Percentiles rank a stretch among this genome's conserved stretches.
Evolutionary conservation across 2,888 invertebrate genomes (phyloP).

Genomic region (Ochropleura plecta): DNA sequence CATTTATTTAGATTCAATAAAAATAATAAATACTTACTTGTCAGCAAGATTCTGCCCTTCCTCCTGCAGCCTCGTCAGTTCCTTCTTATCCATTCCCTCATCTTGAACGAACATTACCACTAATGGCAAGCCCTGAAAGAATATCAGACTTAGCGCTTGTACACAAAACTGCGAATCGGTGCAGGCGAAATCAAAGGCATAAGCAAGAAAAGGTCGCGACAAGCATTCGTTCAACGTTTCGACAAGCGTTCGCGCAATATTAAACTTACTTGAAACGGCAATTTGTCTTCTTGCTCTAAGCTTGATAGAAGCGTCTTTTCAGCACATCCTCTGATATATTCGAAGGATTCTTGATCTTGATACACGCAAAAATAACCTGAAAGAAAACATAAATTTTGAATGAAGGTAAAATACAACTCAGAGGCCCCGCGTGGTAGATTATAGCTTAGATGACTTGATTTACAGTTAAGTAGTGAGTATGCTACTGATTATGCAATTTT

Average conservation of each 20-base stretch:
- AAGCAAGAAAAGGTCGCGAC: no score
- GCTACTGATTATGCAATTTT: no score
- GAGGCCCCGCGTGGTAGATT: no score
- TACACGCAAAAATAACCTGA: conserved; percentile 96
- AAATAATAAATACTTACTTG: conserved; percentile 90
- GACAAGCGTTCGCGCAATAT: no score
- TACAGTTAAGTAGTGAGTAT: no score
- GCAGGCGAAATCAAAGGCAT: no score
- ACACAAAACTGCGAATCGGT: no score
- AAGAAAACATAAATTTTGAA: conserved; percentile 10
- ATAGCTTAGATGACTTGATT: no score
- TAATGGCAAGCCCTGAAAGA: conserved; percentile 92
- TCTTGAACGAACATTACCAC: conserved; percentile 98
- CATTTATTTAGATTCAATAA: no score
- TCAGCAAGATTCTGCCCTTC: conserved; percentile 97
- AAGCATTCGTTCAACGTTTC: no score
- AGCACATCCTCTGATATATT: conserved; percentile 97
- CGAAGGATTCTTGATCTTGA: conserved; percentile 97
- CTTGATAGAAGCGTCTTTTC: conserved; percentile 97
- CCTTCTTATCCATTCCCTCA: conserved; percentile 95
- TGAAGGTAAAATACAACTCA: no score
- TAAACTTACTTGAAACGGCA: conserved; percentile 93
- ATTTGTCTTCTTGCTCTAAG: conserved; percentile 96
- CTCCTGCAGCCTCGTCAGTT: conserved; percentile 95
- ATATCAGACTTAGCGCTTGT: no score